Conservation (phyloP, 2,888 invertebrate genomes). For the Archips xylosteana region DNA sequence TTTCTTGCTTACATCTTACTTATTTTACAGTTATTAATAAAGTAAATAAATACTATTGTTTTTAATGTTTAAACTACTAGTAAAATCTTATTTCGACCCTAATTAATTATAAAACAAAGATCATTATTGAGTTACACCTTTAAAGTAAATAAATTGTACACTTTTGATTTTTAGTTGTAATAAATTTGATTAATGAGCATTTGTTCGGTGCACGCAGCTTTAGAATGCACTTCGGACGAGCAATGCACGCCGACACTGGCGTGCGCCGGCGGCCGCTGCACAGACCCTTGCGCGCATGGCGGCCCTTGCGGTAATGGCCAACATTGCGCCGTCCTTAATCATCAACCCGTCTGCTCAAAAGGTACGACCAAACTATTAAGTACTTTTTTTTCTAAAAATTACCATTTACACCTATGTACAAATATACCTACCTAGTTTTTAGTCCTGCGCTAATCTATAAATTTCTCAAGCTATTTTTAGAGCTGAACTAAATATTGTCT, state of each 20-base stretch:
- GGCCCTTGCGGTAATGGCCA: conserved; percentile 91
- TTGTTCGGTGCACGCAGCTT: conserved; percentile 84
- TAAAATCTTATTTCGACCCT: neutral
- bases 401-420: neutral
- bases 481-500: no score
- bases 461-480: no score
- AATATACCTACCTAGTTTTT: no score
- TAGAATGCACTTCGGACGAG: conserved; percentile 91
- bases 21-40: neutral
- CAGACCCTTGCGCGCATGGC: conserved; percentile 91
- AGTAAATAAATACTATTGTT: neutral
- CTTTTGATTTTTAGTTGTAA: neutral
- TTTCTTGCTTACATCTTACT: neutral
- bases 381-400: neutral
- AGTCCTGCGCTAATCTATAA: no score
- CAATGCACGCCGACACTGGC: conserved; percentile 92
- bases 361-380: conserved; percentile 69
- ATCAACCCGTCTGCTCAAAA: conserved; percentile 93
- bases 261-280: conserved; percentile 92
- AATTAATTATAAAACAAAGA: neutral
- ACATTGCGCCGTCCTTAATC: conserved; percentile 93
- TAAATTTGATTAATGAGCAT: conserved; percentile 34
- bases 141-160: neutral
- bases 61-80: neutral
- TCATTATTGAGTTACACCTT: neutral